Base-by-base conservation (phyloP, 1,140 invertebrate genomes). In the Agraylea sexmaculata region DNA sequence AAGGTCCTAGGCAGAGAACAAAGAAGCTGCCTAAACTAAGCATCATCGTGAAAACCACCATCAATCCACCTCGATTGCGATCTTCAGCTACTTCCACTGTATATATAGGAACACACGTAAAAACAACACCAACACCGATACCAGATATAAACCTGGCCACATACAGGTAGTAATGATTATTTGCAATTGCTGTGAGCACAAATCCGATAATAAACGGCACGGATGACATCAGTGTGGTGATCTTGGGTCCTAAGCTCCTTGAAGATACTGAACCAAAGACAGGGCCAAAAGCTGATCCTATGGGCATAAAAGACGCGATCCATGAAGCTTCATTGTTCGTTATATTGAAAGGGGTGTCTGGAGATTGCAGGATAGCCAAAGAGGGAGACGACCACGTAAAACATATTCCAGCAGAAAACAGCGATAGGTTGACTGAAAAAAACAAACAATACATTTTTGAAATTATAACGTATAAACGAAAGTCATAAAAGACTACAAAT, bases 11-110 rank as follows among this genome's bases (percentile, higher is more conserved):
- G 23, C 30, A 29, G 4, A 38, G 13, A 11, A 41, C 16, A 15
- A 49, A 37, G 2, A 39, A 21, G 28, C 47, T 40, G 5, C 47
- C 47, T 1, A 49, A 33, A 18, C 40, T 29, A 2, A 49, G 13
- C 47, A 49, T 49, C 19, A 43, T 13, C 11, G 42, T 46, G 27
- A 45, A 39, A 5, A 46, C 13, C 8, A 49, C 38, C 37, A 45
- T 49, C 21, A 49, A 43, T 22, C 40, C 30, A 20, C 47, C 43
- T 43, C 47, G 36, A 27, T 49, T 49, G 17, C 51, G 51, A 40
- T 59, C 54, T 33, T 67, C 58, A 4, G 65, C 52, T 36, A 71
- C 42, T 45, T 71, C 69, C 0, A 57, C 55, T 4, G 64, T 52
- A 36, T 64, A 71, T 20, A 61, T 56, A 0, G 68, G 69, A 3